phyloP scores from a whole-genome alignment of 2,888 invertebrate species.

The Seira sanloemensis region DNA sequence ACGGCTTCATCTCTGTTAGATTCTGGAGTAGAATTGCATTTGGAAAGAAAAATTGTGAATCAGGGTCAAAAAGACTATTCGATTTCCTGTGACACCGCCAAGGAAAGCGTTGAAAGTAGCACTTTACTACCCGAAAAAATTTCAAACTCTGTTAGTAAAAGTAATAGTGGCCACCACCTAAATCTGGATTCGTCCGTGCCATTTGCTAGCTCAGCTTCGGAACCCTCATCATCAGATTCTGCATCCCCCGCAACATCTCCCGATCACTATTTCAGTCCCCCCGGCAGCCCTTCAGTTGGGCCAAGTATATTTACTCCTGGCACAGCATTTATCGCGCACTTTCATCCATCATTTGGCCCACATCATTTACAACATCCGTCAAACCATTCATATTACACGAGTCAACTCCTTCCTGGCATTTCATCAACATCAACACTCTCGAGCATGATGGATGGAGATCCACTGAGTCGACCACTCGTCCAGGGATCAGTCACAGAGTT shows the following conservation, averaged over 20 bases:
- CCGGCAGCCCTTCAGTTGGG: constrained; percentile 28
- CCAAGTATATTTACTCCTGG: constrained; percentile 34
- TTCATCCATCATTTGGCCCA: constrained; percentile 8
- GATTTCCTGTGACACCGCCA: too few relatives aligned
- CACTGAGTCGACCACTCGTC: constrained; percentile 67
- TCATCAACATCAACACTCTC: constrained; percentile 22
- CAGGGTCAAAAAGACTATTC: background rate
- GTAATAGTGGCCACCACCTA: constrained; percentile 13
- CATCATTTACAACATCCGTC: constrained; percentile 1
- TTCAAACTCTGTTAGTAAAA: background rate
- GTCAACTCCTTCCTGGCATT: constrained; percentile 18
- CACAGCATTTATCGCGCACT: constrained; percentile 7
- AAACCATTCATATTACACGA: constrained; percentile 11
- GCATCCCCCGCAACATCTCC: constrained; percentile 14
- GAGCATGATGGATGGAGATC: constrained; percentile 57
- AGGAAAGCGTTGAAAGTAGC: background rate
- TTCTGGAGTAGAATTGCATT: background rate
- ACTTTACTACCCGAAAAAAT: background rate
- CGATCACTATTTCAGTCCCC: constrained; percentile 19
- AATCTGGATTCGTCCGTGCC: background rate
- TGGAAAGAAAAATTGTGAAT: background rate
- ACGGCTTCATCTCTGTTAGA: background rate
- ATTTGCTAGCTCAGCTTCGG: background rate
- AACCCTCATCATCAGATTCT: background rate
- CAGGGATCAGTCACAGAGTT: constrained; percentile 64